These are phyloP conservation scores for Chunga burmeisteri DNA, from an alignment of 2,113 vertebrate genomes.

Conservation along the genomic window DNA sequence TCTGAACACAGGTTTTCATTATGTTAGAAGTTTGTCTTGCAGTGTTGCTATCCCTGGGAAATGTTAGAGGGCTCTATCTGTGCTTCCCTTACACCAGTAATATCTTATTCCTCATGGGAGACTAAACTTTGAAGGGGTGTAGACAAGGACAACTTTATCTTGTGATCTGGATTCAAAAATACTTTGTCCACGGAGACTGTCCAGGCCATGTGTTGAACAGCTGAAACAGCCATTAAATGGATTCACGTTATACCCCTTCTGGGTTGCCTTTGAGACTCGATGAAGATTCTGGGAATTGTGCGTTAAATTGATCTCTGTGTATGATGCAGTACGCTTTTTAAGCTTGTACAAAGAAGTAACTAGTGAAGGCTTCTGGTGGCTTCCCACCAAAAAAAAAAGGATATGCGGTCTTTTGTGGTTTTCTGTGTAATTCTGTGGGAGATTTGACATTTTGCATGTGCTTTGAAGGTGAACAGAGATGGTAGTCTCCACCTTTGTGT, in stretches of 20 bases:
- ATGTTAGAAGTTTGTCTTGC: background rate
- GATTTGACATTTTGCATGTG: background rate
- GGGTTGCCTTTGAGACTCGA: background rate
- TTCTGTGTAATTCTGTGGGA: background rate
- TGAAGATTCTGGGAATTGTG: background rate
- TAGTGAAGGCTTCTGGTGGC: background rate
- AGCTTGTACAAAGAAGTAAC: too few relatives aligned
- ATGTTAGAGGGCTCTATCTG: background rate
- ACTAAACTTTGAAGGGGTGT: background rate
- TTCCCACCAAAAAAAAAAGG: background rate
- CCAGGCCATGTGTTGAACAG: background rate
- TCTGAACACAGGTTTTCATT: background rate
- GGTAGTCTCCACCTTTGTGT: background rate
- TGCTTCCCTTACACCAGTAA: background rate
- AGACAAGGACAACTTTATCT: background rate
- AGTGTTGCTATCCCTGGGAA: background rate
- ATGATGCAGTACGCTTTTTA: background rate
- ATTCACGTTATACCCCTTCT: background rate
- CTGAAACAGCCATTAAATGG: background rate
- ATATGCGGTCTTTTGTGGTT: background rate
- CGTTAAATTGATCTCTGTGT: too few relatives aligned
- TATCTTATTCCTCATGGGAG: background rate
- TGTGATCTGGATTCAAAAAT: background rate
- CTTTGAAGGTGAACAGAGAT: background rate
- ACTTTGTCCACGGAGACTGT: background rate